phyloP scores from a whole-genome alignment of 1,140 invertebrate genomes.

The Phthorimaea operculella region DNA sequence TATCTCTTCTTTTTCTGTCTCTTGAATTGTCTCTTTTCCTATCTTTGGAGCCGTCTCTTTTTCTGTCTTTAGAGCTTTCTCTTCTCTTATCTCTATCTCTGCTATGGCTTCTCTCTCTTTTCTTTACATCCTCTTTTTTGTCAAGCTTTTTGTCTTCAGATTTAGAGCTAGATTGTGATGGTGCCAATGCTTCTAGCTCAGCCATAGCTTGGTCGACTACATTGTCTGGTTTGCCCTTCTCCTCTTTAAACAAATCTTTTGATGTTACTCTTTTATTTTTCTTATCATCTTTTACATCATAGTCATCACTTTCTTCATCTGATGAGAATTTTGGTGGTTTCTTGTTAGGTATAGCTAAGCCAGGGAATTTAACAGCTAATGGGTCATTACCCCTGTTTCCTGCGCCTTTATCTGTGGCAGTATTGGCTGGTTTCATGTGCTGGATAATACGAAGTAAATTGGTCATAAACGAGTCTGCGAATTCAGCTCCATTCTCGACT shows the following conservation, averaged over 20 bases:
- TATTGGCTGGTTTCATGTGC: conserved; percentile 84
- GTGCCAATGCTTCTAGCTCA: conserved; percentile 88
- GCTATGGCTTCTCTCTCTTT: conserved; percentile 36
- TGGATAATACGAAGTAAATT: conserved; percentile 94
- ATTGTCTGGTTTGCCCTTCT: conserved; percentile 59
- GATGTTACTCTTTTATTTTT: conserved; percentile 52
- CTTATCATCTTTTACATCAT: conserved; percentile 42
- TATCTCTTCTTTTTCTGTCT: conserved; percentile 40
- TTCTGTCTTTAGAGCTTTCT: conserved; percentile 35
- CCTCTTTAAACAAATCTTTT: conserved; percentile 59
- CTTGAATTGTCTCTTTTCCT: conserved; percentile 29
- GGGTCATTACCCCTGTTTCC: conserved; percentile 64
- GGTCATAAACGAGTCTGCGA: conserved; percentile 92
- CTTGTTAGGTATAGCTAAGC: conserved; percentile 90
- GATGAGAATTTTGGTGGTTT: conserved; percentile 62
- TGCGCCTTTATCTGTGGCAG: conserved; percentile 22
- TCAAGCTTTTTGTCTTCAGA: conserved; percentile 41
- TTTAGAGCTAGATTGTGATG: conserved; percentile 47
- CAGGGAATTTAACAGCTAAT: conserved; percentile 86
- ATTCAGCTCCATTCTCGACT: conserved; percentile 92
- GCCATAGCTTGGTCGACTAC: conserved; percentile 87
- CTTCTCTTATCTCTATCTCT: conserved; percentile 40
- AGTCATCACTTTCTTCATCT: conserved; percentile 51
- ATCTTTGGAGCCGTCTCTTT: conserved; percentile 28
- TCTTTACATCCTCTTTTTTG: conserved; percentile 39